A percentile compares a stretch with the other conserved stretches of the same genome.
Evolutionary conservation across 2,797 vertebrate genomes (phyloP).

Genomic region (Paguma larvata): DNA sequence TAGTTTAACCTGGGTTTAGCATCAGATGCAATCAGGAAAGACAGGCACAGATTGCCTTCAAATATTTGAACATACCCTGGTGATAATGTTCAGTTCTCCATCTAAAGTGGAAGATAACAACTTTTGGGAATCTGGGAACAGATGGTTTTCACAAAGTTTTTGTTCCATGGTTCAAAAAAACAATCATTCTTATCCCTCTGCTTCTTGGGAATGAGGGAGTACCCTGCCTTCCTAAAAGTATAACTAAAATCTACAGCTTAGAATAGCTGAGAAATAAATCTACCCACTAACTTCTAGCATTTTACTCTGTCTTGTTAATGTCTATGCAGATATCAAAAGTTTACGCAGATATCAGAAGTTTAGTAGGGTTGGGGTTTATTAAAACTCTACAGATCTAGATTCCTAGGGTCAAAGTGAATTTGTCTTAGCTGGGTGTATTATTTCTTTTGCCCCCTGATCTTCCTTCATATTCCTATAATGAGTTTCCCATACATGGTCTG

Average conservation of each 20-base stretch:
- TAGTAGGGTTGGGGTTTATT: background rate
- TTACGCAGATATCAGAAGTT: background rate
- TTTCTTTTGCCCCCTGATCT: background rate
- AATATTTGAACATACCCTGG: constrained; percentile 10
- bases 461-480: background rate
- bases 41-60: background rate
- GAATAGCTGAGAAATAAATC: background rate
- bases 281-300: background rate
- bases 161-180: background rate
- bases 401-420: background rate
- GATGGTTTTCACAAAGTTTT: background rate
- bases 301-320: background rate
- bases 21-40: background rate
- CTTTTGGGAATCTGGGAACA: constrained; percentile 38
- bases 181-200: background rate
- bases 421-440: background rate
- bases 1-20: background rate
- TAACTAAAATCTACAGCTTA: background rate
- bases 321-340: background rate
- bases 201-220: background rate
- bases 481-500: background rate
- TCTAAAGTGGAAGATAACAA: background rate
- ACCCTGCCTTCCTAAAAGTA: background rate
- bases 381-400: background rate
- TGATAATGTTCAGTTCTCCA: background rate